Base-by-base conservation (phyloP, 2,888 invertebrate genomes). In the Thecocarcelia acutangulata region DNA sequence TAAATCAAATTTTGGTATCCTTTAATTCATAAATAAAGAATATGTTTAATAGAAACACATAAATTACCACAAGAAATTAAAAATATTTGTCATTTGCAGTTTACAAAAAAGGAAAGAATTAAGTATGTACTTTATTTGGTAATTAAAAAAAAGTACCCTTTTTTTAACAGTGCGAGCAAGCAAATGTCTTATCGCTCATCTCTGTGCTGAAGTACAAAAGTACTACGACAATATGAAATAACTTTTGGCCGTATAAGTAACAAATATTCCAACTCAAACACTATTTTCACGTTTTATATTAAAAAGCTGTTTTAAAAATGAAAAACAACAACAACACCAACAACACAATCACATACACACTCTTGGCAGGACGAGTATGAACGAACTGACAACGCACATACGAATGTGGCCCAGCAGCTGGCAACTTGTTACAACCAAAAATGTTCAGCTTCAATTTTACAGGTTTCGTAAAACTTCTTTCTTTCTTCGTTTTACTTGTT, bases 391-490 rank as follows among this genome's bases (percentile, higher is more conserved):
- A 9, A 8, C 3, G 37, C 24, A 63, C 21, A 12, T 48, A 75
- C 42, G 33, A 66, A 73, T 78, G 66, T 72, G 78, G 78, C 66
- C 28, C 58, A 73, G 66, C 64, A 76, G 61, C 69, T 69, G 61
- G 77, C 82, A 82, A 82, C 82, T 82, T 82, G 78, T 66, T 74
- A 82, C 82, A 75, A 78, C 82, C 82, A 82, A 82, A 82, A 82
- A 78, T 82, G 78, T 82, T 82, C 78, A 82, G 70, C 66, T 56
- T 54, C 64, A 66, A 52, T 54, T 78, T 80, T 78, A 82, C 82
- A 78, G 74, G 82, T 82, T 82, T 66, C 74, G 75, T 70, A 46
- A 75, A 75, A n/a, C n/a, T n/a, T n/a, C n/a, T 70, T 70, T 70
- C 69, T 66, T 59, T 33, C 33, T 24, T 21, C 9, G 2, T 64